These are phyloP conservation scores for Panurus biarmicus DNA, from an alignment of 2,113 vertebrate species.

Conservation along the genomic window DNA sequence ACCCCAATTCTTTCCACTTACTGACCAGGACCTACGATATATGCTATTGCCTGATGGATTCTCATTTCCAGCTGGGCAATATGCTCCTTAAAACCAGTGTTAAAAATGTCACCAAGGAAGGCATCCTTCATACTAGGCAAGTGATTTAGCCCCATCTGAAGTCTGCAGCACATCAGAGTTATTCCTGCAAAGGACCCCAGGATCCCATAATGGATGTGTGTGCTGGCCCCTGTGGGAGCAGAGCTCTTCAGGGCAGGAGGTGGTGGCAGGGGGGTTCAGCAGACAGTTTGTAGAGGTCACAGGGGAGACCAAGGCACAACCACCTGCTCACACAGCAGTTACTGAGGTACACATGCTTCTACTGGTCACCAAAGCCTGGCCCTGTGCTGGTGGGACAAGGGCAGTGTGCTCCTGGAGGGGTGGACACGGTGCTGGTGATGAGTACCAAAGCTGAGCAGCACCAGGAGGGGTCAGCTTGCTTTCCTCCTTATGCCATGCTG, in stretches of 20 bases:
- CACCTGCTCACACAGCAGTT: background rate
- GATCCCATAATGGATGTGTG: background rate
- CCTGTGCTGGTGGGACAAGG: background rate
- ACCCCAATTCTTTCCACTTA: slow-evolving; percentile 64
- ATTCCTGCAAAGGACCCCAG: background rate
- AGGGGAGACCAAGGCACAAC: background rate
- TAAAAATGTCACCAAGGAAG: slow-evolving; percentile 52
- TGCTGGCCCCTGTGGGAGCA: background rate
- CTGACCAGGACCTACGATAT: slow-evolving; percentile 56
- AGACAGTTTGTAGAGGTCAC: background rate
- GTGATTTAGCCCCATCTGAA: slow-evolving; percentile 27
- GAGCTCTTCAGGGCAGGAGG: background rate
- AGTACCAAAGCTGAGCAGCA: background rate
- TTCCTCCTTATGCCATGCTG: background rate
- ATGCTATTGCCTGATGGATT: slow-evolving; percentile 52
- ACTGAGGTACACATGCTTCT: background rate
- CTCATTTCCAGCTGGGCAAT: slow-evolving; percentile 64
- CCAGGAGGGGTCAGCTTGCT: background rate
- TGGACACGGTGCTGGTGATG: background rate
- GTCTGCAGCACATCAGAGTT: background rate
- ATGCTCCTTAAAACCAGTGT: slow-evolving; percentile 45
- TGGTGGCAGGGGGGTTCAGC: background rate
- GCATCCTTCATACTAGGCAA: slow-evolving; percentile 27
- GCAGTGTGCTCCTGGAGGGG: background rate
- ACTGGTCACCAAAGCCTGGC: background rate